Evolutionary conservation across 2,797 vertebrate species (phyloP).

Genomic region (Pseudomugil gertrudae): DNA sequence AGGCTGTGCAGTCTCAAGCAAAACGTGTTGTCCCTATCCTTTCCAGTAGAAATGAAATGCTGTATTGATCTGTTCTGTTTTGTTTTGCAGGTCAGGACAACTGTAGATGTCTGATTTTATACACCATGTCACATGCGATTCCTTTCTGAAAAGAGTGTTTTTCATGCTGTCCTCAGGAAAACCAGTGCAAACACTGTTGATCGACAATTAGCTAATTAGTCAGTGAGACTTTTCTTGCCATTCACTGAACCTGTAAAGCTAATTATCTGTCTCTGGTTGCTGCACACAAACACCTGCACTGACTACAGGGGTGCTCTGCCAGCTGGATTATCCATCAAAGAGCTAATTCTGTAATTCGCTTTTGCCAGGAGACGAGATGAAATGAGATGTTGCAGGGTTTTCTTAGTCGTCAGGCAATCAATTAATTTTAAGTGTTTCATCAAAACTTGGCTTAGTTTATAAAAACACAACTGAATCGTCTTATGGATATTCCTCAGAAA

Average conservation of each 20-base stretch:
- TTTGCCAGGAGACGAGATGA: slow-evolving; percentile 1
- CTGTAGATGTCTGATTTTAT: neutral
- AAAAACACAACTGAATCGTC: slow-evolving; percentile 12
- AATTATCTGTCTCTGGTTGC: slow-evolving; percentile 34
- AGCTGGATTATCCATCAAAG: slow-evolving; percentile 13
- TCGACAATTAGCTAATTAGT: slow-evolving; percentile 13
- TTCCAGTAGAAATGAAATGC: neutral
- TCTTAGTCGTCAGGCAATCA: slow-evolving; percentile 10
- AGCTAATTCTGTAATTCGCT: slow-evolving; percentile 4
- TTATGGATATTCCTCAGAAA: slow-evolving; percentile 2
- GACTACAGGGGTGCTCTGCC: slow-evolving; percentile 2
- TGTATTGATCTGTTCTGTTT: neutral
- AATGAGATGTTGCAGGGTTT: neutral
- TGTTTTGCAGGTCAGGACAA: neutral
- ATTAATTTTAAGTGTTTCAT: neutral
- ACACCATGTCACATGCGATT: neutral
- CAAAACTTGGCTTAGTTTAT: neutral
- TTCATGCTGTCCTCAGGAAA: slow-evolving; percentile 19
- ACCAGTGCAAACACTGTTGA: slow-evolving; percentile 1
- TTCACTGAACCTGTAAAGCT: slow-evolving; percentile 29
- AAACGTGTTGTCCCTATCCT: neutral
- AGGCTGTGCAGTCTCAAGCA: neutral
- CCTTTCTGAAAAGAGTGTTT: slow-evolving; percentile 9
- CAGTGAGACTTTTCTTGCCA: neutral
- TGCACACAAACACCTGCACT: slow-evolving; percentile 38